phyloP scores from a whole-genome alignment of 2,888 invertebrate species.

The Netelia melanura region DNA sequence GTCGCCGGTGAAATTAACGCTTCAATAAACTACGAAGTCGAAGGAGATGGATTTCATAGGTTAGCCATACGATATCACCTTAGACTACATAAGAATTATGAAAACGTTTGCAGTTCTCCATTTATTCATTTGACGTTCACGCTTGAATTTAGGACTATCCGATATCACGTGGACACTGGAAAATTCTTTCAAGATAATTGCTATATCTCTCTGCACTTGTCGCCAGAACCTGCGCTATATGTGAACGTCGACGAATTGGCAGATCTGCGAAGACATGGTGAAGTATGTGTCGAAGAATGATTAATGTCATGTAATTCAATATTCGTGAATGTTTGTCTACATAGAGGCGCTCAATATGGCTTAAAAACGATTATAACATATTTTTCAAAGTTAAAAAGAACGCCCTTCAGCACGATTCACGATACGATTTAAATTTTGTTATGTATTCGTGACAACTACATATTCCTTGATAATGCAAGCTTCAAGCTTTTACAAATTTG shows the following conservation, averaged over 20 bases:
- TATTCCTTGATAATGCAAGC: not conserved
- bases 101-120: not conserved
- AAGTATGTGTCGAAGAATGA: conserved; percentile 71
- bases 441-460: conserved; percentile 1
- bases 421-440: not conserved
- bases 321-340: conserved; percentile 14
- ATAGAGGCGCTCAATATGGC: not conserved
- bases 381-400: not conserved
- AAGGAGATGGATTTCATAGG: conserved; percentile 82
- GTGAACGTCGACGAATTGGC: conserved; percentile 82
- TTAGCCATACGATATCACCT: conserved; percentile 69
- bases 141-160: conserved; percentile 73
- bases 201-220: conserved; percentile 75
- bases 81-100: not conserved
- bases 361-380: too few species aligned
- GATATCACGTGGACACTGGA: conserved; percentile 74
- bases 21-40: conserved; percentile 72
- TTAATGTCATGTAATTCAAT: not conserved
- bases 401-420: not conserved
- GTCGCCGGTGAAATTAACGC: conserved; percentile 66
- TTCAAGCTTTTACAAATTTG: not conserved
- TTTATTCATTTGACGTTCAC: conserved; percentile 14
- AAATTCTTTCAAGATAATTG: conserved; percentile 74
- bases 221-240: conserved; percentile 80
- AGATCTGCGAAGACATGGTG: conserved; percentile 77